Base-by-base conservation (phyloP, 1,140 invertebrate species). In the Pseudobourletiella spinata region DNA sequence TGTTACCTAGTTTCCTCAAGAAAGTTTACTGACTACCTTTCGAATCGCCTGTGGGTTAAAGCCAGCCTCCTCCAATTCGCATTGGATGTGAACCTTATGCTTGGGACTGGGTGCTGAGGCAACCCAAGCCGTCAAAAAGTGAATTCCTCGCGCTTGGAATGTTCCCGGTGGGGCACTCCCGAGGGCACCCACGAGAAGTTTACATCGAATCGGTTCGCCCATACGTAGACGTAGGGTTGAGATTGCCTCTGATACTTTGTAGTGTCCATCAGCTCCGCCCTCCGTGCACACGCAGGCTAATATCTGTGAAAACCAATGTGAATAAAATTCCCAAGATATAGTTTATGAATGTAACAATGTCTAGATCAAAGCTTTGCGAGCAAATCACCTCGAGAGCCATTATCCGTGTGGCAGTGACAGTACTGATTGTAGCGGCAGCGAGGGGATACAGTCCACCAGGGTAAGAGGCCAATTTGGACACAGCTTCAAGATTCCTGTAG, bases 161-260 rank as follows among this genome's bases (percentile, higher is more conserved):
- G 57, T 56, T 28, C 64, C 67, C 14, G 66, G 66, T n/a, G 66
- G 58, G 6, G 83, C 80, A 67, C 86, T 86, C 64, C 85, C 84
- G 25, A 95, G 79, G 76, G 94, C 91, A 2, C 90, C 90, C 8
- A 92, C 85, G 0, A 95, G 80, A 71, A 95, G 86, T 57, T 91
- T 82, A 75, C 95, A 95, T 68, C 92, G 79, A 2, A 93, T 91
- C 0, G 91, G 89, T 73, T 97, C 92, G 22, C 90, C 91, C 72
- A 91, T 91, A 30, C 90, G 80, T 0, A 96, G 76, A 16, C 92
- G 81, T 42, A 95, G 77, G 0, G 90, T 92, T 0, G 90, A 90
- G 58, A 95, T 82, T 0, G 92, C 90, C 74, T 96, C 92, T 0
- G 91, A 87, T 14, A 69, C 67, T 64, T 68, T 66, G 22, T 59